Evolutionary conservation across 2,797 vertebrate genomes (phyloP), one percentile per base, ranked within the genome.

Genomic region (Remorina albescens): DNA sequence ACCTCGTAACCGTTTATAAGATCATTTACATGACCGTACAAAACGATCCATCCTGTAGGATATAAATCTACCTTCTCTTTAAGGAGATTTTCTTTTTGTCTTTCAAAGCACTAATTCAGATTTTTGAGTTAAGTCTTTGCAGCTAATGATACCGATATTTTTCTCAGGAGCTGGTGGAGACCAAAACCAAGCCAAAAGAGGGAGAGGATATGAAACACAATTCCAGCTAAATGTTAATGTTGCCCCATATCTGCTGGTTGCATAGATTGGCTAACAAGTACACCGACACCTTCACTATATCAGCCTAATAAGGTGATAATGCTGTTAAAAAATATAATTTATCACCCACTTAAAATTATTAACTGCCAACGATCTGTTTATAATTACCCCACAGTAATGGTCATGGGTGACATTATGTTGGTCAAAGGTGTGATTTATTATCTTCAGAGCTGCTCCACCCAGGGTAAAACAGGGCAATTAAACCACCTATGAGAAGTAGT

Each of bases 1-100:
- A 23, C 57, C 67, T 47, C 65, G 68, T 44, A n/a, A 51, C 64
- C 26, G n/a, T 55, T 60, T 34, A 32, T 44, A 8, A 54, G 25
- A 57, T 60, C 23, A 3, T 37, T 46, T 50, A 32, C 23, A 15
- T 25, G 8, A 18, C 60, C 37, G 10, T 71, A 28, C 34, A 28
- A 46, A 65, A 44, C n/a, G 25, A 25, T 53, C 21, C 30, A 39
- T 50, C 46, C 2, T 19, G 19, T 8, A 18, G 9, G 28, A 57
- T 53, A 51, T 1, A 66, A 13, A 10, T 4, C 0, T 5, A 26
- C 26, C 34, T 39, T 39, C n/a, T n/a, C 46, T 28, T 54, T 28
- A 47, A 5, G 23, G 25, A 15, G 30, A 4, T 37, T 64, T n/a
- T 1, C 32, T 15, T 26, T 13, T 15, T 73, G 0, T 49, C 55